phyloP scores from a whole-genome alignment of 2,797 vertebrate species.

The Diceros bicornis region DNA sequence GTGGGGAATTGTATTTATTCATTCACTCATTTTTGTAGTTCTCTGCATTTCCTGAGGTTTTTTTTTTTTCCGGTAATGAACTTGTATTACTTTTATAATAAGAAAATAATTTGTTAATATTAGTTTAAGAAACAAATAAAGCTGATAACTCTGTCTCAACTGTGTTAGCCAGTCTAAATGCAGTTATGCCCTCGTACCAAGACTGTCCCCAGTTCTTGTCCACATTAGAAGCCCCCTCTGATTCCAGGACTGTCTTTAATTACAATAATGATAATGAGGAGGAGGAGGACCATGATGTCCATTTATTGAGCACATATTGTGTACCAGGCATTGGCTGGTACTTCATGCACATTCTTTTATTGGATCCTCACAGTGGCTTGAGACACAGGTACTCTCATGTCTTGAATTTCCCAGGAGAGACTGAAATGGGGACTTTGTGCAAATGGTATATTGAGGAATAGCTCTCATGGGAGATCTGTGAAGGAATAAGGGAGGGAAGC shows the following conservation, averaged over 20 bases:
- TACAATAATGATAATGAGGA: background rate
- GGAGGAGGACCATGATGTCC: too few relatives aligned
- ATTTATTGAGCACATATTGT: background rate
- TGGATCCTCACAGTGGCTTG: background rate
- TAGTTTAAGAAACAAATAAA: background rate
- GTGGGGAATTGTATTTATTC: background rate
- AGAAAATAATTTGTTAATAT: background rate
- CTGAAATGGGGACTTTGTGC: background rate
- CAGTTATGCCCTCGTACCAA: background rate
- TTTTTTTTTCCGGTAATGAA: background rate
- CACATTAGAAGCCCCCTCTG: background rate
- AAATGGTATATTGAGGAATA: background rate
- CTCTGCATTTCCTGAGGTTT: background rate
- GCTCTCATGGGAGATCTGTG: background rate
- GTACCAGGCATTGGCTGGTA: background rate
- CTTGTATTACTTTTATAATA: constrained; percentile 17
- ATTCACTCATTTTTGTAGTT: constrained; percentile 51
- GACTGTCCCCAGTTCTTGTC: background rate
- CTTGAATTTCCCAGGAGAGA: background rate
- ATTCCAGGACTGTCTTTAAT: background rate
- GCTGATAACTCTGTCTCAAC: background rate
- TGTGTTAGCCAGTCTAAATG: background rate
- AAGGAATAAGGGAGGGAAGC: background rate
- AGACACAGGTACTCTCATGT: background rate
- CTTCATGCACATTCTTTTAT: background rate